Percentiles rank a stretch among this genome's conserved stretches.
Conservation (phyloP, 2,113 vertebrate genomes). For the Semicossyphus pulcher region DNA sequence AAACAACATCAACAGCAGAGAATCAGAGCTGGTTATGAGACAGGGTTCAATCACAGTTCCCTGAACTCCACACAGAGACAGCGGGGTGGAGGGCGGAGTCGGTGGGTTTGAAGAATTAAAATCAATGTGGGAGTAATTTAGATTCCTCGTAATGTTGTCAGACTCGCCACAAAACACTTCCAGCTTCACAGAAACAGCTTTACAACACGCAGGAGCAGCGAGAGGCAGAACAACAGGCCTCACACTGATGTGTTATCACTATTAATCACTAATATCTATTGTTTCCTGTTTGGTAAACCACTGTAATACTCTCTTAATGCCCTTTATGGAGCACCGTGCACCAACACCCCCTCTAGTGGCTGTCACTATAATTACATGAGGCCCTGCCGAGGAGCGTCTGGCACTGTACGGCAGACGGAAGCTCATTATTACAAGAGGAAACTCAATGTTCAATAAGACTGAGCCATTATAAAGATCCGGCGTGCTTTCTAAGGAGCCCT, state of each 20-base stretch:
- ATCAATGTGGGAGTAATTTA: conserved; percentile 74
- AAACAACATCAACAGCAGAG: conserved; percentile 54
- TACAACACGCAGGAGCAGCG: conserved; percentile 19
- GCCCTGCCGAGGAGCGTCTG: not conserved
- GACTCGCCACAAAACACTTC: conserved; percentile 68
- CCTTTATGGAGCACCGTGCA: not conserved
- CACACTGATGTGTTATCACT: conserved; percentile 1
- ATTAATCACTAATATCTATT: not conserved
- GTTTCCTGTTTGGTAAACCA: not conserved
- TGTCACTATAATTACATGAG: conserved; percentile 28
- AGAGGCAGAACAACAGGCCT: not conserved
- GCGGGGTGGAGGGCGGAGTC: conserved; percentile 10
- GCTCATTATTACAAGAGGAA: conserved; percentile 35
- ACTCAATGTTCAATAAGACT: conserved; percentile 21
- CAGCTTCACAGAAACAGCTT: conserved; percentile 44
- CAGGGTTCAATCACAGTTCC: conserved; percentile 55
- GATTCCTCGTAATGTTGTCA: conserved; percentile 71
- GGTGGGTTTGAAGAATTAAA: conserved; percentile 44
- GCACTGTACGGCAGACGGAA: conserved; percentile 15
- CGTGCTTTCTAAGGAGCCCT: conserved; percentile 9
- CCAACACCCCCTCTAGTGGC: conserved; percentile 74
- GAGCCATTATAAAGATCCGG: conserved; percentile 29
- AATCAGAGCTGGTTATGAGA: conserved; percentile 33
- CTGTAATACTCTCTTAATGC: not conserved
- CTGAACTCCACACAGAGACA: conserved; percentile 23